phyloP scores from a whole-genome alignment of 2,113 vertebrate species.

The Rhodinocichla rosea region DNA sequence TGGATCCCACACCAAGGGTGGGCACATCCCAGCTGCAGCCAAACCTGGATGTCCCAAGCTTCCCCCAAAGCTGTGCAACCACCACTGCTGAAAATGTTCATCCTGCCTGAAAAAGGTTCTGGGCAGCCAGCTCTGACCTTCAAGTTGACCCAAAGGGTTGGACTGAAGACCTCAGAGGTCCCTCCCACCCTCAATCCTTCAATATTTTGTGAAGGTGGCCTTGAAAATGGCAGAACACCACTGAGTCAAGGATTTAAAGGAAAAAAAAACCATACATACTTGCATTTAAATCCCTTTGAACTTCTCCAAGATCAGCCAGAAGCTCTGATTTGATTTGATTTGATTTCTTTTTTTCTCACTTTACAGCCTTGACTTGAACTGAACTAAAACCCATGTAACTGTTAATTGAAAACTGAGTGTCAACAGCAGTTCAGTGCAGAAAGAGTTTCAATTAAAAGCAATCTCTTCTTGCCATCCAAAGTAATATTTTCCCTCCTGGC shows the following conservation, averaged over 20 bases:
- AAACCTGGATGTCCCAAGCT: not conserved
- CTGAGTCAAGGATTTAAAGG: not conserved
- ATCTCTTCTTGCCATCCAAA: slow-evolving; percentile 1
- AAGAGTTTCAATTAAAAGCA: slow-evolving; percentile 39
- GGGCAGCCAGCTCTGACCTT: not conserved
- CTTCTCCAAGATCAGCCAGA: not conserved
- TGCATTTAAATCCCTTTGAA: not conserved
- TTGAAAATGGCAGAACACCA: not conserved
- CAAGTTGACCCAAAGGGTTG: not conserved
- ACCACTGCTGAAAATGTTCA: not conserved
- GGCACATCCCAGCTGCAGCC: not conserved
- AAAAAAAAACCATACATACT: not conserved
- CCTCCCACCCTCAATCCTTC: not conserved
- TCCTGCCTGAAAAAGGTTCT: not conserved
- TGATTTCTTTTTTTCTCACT: not conserved
- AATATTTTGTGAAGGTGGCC: not conserved
- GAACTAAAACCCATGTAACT: slow-evolving; percentile 18
- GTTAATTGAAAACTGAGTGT: slow-evolving; percentile 42
- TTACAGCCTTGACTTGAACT: not conserved
- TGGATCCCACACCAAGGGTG: not conserved
- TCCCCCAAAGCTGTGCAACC: not conserved
- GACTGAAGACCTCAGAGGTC: not conserved
- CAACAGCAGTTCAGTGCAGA: not conserved
- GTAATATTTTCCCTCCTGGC: slow-evolving; percentile 46
- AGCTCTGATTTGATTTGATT: not conserved